These are phyloP conservation scores for Tridacna gigas DNA, from an alignment of 2,888 invertebrate species.

Conservation along the genomic window DNA sequence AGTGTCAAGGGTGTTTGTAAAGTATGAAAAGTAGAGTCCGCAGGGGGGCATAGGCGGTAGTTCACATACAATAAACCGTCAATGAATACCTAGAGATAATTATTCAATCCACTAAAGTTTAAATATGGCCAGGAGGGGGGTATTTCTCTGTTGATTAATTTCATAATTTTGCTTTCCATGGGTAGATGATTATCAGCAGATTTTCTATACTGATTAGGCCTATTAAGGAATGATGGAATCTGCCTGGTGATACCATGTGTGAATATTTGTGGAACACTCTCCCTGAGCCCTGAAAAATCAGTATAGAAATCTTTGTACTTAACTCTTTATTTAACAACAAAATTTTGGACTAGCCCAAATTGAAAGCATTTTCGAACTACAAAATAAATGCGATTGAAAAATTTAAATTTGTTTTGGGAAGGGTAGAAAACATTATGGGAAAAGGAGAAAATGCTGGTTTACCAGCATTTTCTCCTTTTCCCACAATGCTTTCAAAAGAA, in stretches of 20 bases:
- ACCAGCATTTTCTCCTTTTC: no score
- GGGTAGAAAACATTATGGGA: no score
- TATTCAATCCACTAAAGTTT: constrained; percentile 41
- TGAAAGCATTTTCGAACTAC: no score
- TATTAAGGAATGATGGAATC: constrained; percentile 1
- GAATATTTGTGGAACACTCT: background rate
- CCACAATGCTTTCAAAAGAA: no score
- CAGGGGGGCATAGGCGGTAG: constrained; percentile 39
- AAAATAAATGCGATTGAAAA: no score
- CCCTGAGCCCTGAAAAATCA: background rate
- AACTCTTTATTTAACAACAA: no score
- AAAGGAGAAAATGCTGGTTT: no score
- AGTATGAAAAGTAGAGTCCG: constrained; percentile 23
- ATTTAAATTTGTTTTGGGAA: no score
- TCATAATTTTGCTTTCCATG: constrained; percentile 39
- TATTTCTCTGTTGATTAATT: constrained; percentile 32
- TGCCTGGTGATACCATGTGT: background rate
- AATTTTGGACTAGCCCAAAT: no score
- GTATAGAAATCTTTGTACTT: no score
- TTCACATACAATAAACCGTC: constrained; percentile 48
- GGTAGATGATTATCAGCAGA: constrained; percentile 28
- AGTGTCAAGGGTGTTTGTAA: background rate
- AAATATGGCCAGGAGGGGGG: constrained; percentile 14
- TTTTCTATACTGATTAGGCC: background rate
- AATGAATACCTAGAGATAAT: constrained; percentile 44